phyloP scores from a whole-genome alignment of 1,140 invertebrate genomes.

The Drosophila triauraria region DNA sequence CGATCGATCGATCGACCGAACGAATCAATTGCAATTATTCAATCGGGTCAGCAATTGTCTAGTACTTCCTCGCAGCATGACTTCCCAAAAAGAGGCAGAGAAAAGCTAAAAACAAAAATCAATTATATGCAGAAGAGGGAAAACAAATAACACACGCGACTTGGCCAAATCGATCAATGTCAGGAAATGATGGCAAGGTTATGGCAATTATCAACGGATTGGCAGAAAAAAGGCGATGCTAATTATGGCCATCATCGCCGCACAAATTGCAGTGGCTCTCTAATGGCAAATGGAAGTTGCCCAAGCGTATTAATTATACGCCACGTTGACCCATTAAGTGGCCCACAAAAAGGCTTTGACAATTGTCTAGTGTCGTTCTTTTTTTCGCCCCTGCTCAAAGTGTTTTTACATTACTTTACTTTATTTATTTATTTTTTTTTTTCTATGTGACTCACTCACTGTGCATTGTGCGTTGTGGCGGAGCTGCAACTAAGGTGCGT shows the following conservation, averaged over 20 bases:
- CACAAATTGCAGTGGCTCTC: conserved; percentile 52
- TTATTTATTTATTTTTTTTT: conserved; percentile 16
- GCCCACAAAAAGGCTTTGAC: conserved; percentile 47
- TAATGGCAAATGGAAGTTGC: conserved; percentile 80
- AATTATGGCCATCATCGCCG: conserved; percentile 54
- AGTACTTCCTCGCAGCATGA: conserved; percentile 65
- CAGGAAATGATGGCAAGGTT: conserved; percentile 83
- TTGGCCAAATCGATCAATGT: conserved; percentile 80
- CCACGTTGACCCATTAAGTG: conserved; percentile 78
- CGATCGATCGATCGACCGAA: conserved; percentile 33
- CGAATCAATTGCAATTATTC: conserved; percentile 43
- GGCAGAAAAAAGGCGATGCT: conserved; percentile 31
- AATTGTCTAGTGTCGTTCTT: conserved; percentile 57
- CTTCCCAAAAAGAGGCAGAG: conserved; percentile 45
- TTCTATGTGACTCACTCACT: conserved; percentile 65
- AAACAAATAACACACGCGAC: conserved; percentile 40
- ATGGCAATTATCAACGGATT: conserved; percentile 67
- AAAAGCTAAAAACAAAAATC: conserved; percentile 48
- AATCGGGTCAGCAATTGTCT: conserved; percentile 57
- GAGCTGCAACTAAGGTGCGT: conserved; percentile 70
- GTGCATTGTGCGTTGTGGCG: conserved; percentile 72
- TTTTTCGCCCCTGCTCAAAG: conserved; percentile 6
- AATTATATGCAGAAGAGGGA: conserved; percentile 61
- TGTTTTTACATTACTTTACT: conserved; percentile 34
- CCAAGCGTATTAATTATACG: conserved; percentile 82